Percentiles rank a stretch among this genome's conserved stretches.
Conservation (phyloP, 2,113 vertebrate species). For the Lamprologus sp. region DNA sequence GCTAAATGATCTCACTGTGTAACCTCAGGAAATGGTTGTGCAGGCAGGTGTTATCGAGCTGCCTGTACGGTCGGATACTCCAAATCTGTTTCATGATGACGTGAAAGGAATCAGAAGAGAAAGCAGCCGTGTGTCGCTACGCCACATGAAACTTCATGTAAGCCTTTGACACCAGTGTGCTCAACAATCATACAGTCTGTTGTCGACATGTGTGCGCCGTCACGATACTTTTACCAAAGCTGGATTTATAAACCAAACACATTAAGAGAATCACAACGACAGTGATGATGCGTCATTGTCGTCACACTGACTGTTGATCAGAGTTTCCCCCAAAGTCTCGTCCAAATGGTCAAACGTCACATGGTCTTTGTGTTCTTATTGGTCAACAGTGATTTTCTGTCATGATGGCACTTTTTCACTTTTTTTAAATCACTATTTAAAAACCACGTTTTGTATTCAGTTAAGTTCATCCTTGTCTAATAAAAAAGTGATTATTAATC, state of each 20-base stretch:
- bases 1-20: not conserved
- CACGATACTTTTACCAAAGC: fast-evolving
- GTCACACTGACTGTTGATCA: not conserved
- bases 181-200: fast-evolving
- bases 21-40: not conserved
- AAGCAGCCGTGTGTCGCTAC: not conserved
- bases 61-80: not conserved
- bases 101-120: not conserved
- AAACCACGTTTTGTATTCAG: fast-evolving
- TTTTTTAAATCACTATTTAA: not conserved
- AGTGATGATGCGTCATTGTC: not conserved
- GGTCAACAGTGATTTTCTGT: not conserved
- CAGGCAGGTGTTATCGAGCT: not conserved
- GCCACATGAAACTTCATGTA: fast-evolving
- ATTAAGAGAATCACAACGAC: not conserved
- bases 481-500: not conserved
- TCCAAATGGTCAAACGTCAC: fast-evolving
- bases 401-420: not conserved
- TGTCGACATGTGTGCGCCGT: fast-evolving
- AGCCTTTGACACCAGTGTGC: not conserved
- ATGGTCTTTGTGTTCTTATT: not conserved
- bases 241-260: not conserved
- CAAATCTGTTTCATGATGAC: not conserved
- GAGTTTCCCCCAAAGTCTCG: not conserved
- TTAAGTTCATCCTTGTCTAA: not conserved